Evolutionary conservation across 2,113 vertebrate species (phyloP), one percentile per base, ranked within the genome.

Genomic region (Bubo blakistoni): DNA sequence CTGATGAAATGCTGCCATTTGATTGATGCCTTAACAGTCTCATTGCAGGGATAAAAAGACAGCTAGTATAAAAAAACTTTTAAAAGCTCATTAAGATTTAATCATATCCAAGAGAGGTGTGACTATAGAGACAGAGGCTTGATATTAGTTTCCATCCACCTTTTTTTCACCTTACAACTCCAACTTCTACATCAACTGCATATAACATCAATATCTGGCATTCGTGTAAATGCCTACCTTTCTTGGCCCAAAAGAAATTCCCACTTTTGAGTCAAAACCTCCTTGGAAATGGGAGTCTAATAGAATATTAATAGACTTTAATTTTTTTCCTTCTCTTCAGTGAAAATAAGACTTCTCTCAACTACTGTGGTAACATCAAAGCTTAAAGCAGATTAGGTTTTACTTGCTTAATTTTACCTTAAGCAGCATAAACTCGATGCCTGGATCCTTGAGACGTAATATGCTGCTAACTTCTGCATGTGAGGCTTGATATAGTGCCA

Each of bases 11-110:
- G 47, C 81, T 93, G 72, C 73, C 93, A 25, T 94, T 96, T 97
- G 91, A 96, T 74, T 92, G 96, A 97, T 96, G 86, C 38, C 70
- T 97, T 92, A 96, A 95, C 86, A 84, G 57, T 72, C 72, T 98
- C 86, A 88, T 88, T 95, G 91, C 86, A 92, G 61, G 96, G 90
- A 95, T 96, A 95, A 97, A 92, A 96, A 92, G 69, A 57, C 42
- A 79, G 79, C 79, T 71, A 88, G 67, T 69, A 21, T 94, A 90
- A 24, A 51, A 34, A 95, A 97, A 94, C 94, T 8, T 46, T 46
- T 46, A 18, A 90, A 91, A 73, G 15, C 80, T 94, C 74, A 86
- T 89, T 95, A 95, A 95, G 80, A 90, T 36, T 74, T 92, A 92
- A 90, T 94, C 83, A 42, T 91, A 70, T 95, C 93, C 78, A 90